phyloP scores from a whole-genome alignment of 2,797 vertebrate species.

The Muraenolepis orangiensis region DNA sequence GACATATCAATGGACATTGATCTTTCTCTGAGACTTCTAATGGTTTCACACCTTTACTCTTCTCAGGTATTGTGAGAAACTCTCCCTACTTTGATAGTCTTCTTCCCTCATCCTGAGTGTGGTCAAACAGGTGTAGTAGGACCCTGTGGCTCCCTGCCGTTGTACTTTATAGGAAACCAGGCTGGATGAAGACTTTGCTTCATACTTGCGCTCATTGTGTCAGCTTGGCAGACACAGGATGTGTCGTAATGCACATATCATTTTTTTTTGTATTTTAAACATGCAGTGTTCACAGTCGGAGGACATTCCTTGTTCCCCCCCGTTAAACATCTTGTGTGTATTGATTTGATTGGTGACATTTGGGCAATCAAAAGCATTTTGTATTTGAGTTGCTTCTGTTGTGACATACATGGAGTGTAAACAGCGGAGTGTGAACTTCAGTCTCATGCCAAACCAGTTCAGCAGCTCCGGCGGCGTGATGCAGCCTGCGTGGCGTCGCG shows the following conservation, averaged over 20 bases:
- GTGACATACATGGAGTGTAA: constrained; percentile 21
- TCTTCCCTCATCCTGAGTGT: constrained; percentile 4
- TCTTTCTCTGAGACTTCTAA: constrained; percentile 32
- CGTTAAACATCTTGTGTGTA: neutral
- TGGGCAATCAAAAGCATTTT: neutral
- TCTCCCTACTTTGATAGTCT: constrained; percentile 6
- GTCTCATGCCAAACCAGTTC: constrained; percentile 43
- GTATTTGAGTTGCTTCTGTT: no score
- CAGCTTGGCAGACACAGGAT: neutral
- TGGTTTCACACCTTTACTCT: constrained; percentile 35
- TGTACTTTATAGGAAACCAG: constrained; percentile 30
- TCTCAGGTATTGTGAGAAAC: constrained; percentile 26
- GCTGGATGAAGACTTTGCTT: neutral
- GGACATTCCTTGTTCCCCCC: neutral
- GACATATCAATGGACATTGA: constrained; percentile 31
- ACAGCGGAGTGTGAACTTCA: constrained; percentile 16
- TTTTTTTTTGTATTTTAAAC: neutral
- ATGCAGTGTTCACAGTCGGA: neutral
- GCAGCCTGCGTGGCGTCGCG: constrained; percentile 10
- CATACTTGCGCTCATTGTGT: neutral
- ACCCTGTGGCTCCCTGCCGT: constrained; percentile 12
- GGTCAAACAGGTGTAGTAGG: neutral
- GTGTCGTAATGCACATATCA: neutral
- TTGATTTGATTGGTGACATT: neutral
- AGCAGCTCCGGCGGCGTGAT: constrained; percentile 19